These are phyloP conservation scores for Paratilapia polleni DNA, from an alignment of 2,113 vertebrate genomes.

Conservation along the genomic window DNA sequence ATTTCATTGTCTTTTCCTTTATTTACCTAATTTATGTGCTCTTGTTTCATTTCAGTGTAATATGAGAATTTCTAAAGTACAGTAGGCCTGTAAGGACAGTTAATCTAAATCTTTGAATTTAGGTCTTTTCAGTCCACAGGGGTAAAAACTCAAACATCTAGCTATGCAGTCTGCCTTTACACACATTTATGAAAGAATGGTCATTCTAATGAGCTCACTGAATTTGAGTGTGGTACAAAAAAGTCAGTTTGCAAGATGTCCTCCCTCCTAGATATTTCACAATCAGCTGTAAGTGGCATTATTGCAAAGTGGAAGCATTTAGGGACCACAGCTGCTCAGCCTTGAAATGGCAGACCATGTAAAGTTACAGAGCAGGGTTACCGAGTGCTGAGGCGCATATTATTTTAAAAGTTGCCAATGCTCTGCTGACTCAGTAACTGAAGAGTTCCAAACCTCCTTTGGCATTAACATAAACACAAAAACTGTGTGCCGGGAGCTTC, in stretches of 20 bases:
- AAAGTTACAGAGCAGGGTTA: too few relatives aligned
- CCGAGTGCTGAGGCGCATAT: not conserved
- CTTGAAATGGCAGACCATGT: too few relatives aligned
- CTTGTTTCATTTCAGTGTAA: too few relatives aligned
- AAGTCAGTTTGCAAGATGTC: not conserved
- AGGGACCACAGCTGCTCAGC: not conserved
- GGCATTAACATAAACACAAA: not conserved
- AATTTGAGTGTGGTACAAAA: not conserved
- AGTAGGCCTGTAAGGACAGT: too few relatives aligned
- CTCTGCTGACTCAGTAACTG: not conserved
- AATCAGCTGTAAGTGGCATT: not conserved
- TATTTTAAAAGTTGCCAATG: not conserved
- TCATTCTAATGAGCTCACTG: not conserved
- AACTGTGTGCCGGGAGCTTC: too few relatives aligned
- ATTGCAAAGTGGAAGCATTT: not conserved
- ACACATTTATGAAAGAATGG: too few relatives aligned
- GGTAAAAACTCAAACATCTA: not conserved
- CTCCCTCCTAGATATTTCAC: not conserved
- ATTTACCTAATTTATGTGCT: too few relatives aligned
- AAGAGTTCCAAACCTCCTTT: not conserved
- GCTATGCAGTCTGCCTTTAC: not conserved
- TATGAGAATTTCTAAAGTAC: too few relatives aligned
- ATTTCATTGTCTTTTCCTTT: too few relatives aligned
- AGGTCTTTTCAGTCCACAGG: fast-evolving
- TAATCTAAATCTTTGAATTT: not conserved